Evolutionary conservation across 2,888 invertebrate species (phyloP), one percentile per base, ranked within the genome.

Genomic region (Scaptomyza cyrtandrae): DNA sequence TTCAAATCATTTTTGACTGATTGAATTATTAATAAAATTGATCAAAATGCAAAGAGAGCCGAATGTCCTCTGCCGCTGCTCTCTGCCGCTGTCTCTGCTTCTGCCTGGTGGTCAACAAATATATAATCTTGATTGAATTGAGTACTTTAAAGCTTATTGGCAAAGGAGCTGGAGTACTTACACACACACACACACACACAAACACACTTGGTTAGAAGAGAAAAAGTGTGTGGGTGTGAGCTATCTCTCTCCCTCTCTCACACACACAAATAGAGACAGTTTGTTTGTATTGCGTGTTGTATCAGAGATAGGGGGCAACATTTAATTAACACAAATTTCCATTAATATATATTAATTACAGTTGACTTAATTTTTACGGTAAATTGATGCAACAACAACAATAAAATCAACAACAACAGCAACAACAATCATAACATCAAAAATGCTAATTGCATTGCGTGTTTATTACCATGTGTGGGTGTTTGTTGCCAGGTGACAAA

Each of bases 21-120:
- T 90, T 90, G 90, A 90, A 90, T 90, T 90, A 90, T 90, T 90
- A 90, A 90, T 90, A 90, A 90, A 90, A 89, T 89, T 90, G 85
- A 86, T 89, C 82, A 79, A 84, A 87, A 89, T 87, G 87, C 87
- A 86, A 76, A 80, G 75, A 86, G 64, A 65, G 64, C 45, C 74
- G 50, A 39, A 41, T 10, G 41, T 41, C 41, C 14, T 41, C 39
- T 64, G 60, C 10, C 43, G 44, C 10, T 14, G 50, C 14, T 37
- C 49, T 50, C 29, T 27, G 63, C 11, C 11, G 63, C 24, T 11
- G 68, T 33, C 10, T 3, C 48, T 19, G 50, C 57, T 39, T 33
- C 45, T 41, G 41, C 41, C 61, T 48, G 68, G 16, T 86, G 86
- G 87, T 77, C 77, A 73, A 77, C 74, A 74, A 79, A 74, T 71